phyloP scores from a whole-genome alignment of 2,797 vertebrate genomes.

The Myotis myotis region DNA sequence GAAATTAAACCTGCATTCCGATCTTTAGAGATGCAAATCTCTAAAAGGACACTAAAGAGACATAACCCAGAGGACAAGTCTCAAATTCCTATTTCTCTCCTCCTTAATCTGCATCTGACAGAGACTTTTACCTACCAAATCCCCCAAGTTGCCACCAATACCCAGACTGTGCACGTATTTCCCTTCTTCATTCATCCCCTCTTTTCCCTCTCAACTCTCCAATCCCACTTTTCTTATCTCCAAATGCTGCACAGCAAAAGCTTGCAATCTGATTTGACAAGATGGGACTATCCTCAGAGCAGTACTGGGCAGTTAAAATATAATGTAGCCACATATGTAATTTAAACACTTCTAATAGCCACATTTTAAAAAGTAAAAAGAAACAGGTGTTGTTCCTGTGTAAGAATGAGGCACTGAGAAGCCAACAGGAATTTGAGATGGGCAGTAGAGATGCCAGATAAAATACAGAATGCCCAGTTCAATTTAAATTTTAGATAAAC shows the following conservation, averaged over 20 bases:
- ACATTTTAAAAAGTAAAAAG: constrained; percentile 16
- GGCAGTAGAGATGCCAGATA: not conserved
- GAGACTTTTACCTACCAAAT: not conserved
- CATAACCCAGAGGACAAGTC: not conserved
- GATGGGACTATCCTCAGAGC: not conserved
- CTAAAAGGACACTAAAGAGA: not conserved
- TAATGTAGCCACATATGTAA: not conserved
- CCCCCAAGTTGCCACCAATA: not conserved
- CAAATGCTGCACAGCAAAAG: not conserved
- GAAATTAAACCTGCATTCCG: constrained; percentile 27
- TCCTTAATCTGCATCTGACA: not conserved
- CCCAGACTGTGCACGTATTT: not conserved
- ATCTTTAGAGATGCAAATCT: constrained; percentile 28
- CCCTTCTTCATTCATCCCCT: not conserved
- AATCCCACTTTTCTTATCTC: not conserved
- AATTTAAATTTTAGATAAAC: not conserved
- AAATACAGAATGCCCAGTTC: not conserved
- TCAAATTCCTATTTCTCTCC: constrained; percentile 20
- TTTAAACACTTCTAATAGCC: constrained; percentile 1
- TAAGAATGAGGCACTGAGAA: not conserved
- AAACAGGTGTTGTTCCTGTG: not conserved
- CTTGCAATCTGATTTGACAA: not conserved
- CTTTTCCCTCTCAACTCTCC: not conserved
- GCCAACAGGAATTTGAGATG: not conserved
- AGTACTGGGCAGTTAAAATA: not conserved